Conservation (phyloP, 2,113 vertebrate genomes). For the Aptenodytes forsteri region DNA sequence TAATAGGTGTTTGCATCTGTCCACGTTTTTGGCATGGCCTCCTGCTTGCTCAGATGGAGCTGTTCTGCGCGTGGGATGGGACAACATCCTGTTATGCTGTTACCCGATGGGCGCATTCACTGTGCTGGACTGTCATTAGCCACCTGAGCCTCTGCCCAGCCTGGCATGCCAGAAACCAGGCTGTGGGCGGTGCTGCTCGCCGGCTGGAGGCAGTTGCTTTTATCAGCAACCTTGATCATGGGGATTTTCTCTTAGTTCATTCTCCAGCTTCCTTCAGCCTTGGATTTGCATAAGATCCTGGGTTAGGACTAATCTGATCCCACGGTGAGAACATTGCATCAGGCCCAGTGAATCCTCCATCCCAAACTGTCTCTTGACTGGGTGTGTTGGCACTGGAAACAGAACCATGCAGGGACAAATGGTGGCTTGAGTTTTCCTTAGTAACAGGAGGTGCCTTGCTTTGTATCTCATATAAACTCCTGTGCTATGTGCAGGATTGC, state of each 20-base stretch:
- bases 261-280: slow-evolving; percentile 30
- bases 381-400: neutral
- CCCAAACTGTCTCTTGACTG: neutral
- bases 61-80: neutral
- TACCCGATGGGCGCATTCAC: neutral
- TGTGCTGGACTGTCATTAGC: neutral
- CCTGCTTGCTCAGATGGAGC: neutral
- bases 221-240: slow-evolving; percentile 39
- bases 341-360: neutral
- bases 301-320: slow-evolving; percentile 37
- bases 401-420: neutral
- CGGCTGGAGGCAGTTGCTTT: neutral
- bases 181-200: slow-evolving; percentile 3
- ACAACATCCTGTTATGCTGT: neutral
- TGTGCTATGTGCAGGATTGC: neutral
- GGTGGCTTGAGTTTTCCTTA: neutral
- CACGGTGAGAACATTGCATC: neutral
- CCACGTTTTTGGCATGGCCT: neutral
- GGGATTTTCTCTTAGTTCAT: slow-evolving; percentile 46
- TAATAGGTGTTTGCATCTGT: neutral
- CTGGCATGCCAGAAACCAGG: neutral
- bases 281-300: slow-evolving; percentile 46
- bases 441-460: neutral
- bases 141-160: neutral
- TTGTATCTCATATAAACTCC: neutral